Conservation (phyloP, 2,888 invertebrate genomes). For the Drosophila paranaensis region DNA sequence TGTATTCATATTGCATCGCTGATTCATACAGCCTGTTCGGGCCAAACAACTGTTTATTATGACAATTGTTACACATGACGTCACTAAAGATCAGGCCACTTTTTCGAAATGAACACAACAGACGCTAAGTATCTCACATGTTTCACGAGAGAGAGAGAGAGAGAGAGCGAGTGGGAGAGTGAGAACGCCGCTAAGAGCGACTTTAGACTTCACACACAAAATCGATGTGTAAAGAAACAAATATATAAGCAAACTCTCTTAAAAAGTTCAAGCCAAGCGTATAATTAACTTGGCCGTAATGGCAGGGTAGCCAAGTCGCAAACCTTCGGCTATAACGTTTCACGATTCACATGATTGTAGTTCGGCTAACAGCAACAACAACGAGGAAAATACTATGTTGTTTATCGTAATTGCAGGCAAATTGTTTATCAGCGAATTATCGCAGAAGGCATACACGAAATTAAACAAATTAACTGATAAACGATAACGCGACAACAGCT, state of each 20-base stretch:
- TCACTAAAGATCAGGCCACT: slow-evolving; percentile 71
- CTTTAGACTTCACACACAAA: not conserved
- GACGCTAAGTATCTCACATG: slow-evolving; percentile 9
- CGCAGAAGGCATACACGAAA: slow-evolving; percentile 32
- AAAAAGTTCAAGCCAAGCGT: not conserved
- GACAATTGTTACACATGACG: slow-evolving; percentile 51
- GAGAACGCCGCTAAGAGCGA: slow-evolving; percentile 3
- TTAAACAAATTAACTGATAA: slow-evolving; percentile 58
- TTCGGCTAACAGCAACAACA: not conserved
- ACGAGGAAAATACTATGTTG: not conserved
- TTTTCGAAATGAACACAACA: slow-evolving; percentile 18
- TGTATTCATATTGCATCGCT: not conserved
- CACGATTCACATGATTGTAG: slow-evolving; percentile 17
- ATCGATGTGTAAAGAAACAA: not conserved
- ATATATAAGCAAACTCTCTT: not conserved
- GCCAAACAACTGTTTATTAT: slow-evolving; percentile 39
- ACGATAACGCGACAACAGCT: not conserved
- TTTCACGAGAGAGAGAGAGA: slow-evolving; percentile 2
- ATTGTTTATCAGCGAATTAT: slow-evolving; percentile 59
- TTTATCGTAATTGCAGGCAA: slow-evolving; percentile 54
- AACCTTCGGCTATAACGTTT: slow-evolving; percentile 3
- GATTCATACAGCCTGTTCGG: slow-evolving; percentile 33
- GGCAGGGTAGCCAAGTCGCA: slow-evolving; percentile 11
- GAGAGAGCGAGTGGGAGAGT: slow-evolving; percentile 7
- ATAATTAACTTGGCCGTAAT: slow-evolving; percentile 13